Conservation (phyloP, 2,888 invertebrate species). For the Sisyra terminalis region DNA sequence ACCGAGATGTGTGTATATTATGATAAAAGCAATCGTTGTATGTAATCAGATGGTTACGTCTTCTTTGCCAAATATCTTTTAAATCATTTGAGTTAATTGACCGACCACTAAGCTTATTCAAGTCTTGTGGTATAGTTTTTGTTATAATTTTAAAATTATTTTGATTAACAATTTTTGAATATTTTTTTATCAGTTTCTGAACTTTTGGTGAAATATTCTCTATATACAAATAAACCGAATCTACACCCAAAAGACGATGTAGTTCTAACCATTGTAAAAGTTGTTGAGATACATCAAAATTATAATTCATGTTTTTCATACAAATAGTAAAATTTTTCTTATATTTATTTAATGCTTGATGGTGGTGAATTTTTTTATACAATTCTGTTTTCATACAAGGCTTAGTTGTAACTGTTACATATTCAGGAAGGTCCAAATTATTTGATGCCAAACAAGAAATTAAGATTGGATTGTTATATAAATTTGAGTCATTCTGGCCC, state of each 20-base stretch:
- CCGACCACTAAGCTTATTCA: neutral
- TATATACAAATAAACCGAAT: constrained; percentile 46
- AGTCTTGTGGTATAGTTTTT: neutral
- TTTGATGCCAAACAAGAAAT: constrained; percentile 44
- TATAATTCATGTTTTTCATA: constrained; percentile 53
- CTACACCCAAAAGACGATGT: constrained; percentile 47
- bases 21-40: constrained; percentile 67
- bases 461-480: constrained; percentile 37
- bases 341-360: constrained; percentile 15
- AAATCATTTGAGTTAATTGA: neutral
- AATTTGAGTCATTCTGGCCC: constrained; percentile 30
- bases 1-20: constrained; percentile 44
- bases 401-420: constrained; percentile 32
- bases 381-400: constrained; percentile 33
- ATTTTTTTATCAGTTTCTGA: constrained; percentile 35
- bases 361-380: constrained; percentile 25
- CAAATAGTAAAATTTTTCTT: constrained; percentile 43
- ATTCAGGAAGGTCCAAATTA: constrained; percentile 23
- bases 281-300: constrained; percentile 39
- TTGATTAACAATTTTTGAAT: constrained; percentile 22
- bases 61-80: constrained; percentile 40
- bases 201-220: constrained; percentile 38
- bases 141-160: neutral
- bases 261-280: constrained; percentile 58
- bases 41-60: constrained; percentile 52